phyloP scores from a whole-genome alignment of 2,797 vertebrate genomes.

The Pyrocephalus nanus region DNA sequence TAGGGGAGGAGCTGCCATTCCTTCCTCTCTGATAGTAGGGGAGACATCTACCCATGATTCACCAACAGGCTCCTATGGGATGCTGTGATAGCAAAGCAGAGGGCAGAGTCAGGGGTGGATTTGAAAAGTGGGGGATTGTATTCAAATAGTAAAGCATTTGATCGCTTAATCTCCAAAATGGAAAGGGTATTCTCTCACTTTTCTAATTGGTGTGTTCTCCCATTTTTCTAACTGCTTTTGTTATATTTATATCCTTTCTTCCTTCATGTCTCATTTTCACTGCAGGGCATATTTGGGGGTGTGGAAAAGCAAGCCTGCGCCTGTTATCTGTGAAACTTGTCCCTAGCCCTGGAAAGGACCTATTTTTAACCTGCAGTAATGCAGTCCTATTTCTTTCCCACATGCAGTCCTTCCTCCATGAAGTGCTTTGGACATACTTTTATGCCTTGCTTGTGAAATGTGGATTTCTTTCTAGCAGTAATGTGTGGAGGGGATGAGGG shows the following conservation, averaged over 20 bases:
- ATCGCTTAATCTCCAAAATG: neutral
- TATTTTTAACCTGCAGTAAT: conserved; percentile 14
- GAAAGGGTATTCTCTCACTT: neutral
- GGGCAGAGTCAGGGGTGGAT: neutral
- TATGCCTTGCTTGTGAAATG: neutral
- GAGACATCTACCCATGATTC: neutral
- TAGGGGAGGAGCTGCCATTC: neutral
- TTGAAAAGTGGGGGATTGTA: neutral
- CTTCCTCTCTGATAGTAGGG: neutral
- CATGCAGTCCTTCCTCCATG: neutral
- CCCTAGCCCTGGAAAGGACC: neutral
- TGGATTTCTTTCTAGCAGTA: neutral
- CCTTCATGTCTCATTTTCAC: neutral
- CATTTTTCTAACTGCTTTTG: neutral
- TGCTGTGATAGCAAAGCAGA: neutral
- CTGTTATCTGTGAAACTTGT: conserved; percentile 29
- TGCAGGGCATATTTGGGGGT: neutral
- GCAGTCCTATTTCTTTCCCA: neutral
- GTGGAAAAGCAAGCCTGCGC: conserved; percentile 3
- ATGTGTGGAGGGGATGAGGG: neutral
- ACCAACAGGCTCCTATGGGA: neutral
- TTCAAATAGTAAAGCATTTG: neutral
- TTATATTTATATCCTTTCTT: neutral
- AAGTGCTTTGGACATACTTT: neutral
- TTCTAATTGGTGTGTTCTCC: neutral